Evolutionary conservation across 2,888 invertebrate genomes (phyloP).

Genomic region (Drosophila paracracens): DNA sequence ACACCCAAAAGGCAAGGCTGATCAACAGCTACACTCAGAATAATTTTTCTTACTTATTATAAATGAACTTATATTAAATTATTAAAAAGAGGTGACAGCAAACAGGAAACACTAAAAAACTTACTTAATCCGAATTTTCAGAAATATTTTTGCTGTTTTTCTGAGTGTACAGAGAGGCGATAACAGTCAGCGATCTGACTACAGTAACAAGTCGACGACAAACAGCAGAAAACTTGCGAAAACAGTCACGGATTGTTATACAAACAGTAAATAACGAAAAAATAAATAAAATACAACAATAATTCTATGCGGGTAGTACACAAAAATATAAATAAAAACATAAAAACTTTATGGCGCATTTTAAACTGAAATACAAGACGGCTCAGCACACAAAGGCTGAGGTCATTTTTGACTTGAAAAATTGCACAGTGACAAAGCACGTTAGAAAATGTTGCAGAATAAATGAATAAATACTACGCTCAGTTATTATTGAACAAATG

Average conservation of each 20-base stretch:
- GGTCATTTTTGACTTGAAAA: constrained; percentile 64
- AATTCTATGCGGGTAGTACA: constrained; percentile 47
- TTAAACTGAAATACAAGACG: constrained; percentile 54
- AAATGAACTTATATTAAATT: neutral
- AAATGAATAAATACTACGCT: constrained; percentile 22
- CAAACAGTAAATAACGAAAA: constrained; percentile 43
- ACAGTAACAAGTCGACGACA: constrained; percentile 12
- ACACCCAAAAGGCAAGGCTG: constrained; percentile 51
- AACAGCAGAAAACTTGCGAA: constrained; percentile 59
- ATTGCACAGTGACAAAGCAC: constrained; percentile 56
- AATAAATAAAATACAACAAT: constrained; percentile 21
- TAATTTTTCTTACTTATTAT: neutral
- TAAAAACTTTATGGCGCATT: constrained; percentile 40
- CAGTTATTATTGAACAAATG: constrained; percentile 35
- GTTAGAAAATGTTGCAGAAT: constrained; percentile 27
- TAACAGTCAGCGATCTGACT: constrained; percentile 7
- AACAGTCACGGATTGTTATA: constrained; percentile 68
- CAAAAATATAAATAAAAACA: constrained; percentile 40
- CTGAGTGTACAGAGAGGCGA: constrained; percentile 14
- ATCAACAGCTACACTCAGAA: constrained; percentile 51
- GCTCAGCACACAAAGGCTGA: constrained; percentile 53
- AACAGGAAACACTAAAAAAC: neutral
- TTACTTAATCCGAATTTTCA: neutral
- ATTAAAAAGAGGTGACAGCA: neutral
- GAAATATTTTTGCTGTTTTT: neutral